Conservation (phyloP, 2,113 vertebrate species). For the Sakesphorus luctuosus region DNA sequence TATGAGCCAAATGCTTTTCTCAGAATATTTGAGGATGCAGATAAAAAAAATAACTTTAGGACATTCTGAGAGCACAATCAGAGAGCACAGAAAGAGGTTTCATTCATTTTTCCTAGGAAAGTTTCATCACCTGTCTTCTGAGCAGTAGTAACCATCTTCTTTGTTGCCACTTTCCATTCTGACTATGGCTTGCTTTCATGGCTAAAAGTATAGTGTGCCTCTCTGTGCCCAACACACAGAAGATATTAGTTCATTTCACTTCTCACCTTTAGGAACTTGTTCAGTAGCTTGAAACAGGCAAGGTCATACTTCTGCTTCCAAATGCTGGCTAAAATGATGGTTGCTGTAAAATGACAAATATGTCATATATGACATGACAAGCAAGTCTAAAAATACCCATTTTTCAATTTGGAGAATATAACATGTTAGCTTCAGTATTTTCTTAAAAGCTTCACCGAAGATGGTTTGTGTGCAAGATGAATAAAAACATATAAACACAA, state of each 20-base stretch:
- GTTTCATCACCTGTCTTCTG: neutral
- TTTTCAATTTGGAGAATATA: neutral
- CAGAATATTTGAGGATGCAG: neutral
- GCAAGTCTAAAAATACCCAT: neutral
- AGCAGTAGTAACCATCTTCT: neutral
- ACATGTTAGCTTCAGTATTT: neutral
- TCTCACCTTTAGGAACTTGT: neutral
- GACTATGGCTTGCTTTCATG: neutral
- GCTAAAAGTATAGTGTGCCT: fast-evolving
- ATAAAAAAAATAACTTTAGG: neutral
- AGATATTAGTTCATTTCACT: neutral
- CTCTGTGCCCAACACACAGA: neutral
- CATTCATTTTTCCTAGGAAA: neutral
- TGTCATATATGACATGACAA: neutral
- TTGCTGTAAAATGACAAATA: neutral
- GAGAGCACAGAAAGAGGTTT: neutral
- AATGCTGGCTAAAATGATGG: neutral
- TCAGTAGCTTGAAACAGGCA: neutral
- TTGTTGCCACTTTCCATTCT: neutral
- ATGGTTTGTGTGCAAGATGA: neutral
- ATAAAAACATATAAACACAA: neutral
- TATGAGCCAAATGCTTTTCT: neutral
- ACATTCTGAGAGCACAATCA: neutral
- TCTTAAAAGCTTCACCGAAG: neutral
- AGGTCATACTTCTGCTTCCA: neutral